Evolutionary conservation across 2,113 vertebrate species (phyloP).

Genomic region (Triplophysa siluroides): DNA sequence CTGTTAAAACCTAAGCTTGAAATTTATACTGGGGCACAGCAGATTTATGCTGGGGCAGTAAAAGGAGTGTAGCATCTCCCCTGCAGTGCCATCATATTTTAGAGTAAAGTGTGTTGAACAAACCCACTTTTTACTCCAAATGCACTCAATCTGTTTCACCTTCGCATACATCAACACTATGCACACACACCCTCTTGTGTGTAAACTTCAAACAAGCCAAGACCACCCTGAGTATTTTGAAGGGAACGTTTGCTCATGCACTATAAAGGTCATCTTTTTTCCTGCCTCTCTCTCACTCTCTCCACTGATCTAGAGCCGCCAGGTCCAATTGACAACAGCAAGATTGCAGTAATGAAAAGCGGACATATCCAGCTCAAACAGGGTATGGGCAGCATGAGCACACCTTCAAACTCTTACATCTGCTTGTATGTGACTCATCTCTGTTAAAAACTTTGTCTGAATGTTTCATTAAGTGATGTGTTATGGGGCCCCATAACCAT

Average conservation of each 20-base stretch:
- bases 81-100: neutral
- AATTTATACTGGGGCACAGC: too few species aligned
- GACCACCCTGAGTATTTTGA: conserved; percentile 26
- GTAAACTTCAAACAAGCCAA: conserved; percentile 19
- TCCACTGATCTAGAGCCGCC: conserved; percentile 80
- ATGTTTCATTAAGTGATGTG: neutral
- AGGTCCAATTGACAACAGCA: conserved; percentile 94
- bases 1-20: too few species aligned
- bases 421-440: conserved; percentile 10
- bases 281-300: neutral
- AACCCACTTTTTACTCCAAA: neutral
- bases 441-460: neutral
- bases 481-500: neutral
- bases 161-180: neutral
- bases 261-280: conserved; percentile 3
- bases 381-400: conserved; percentile 69
- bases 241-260: neutral
- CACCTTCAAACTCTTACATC: neutral
- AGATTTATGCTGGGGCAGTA: too few species aligned
- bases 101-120: conserved; percentile 22
- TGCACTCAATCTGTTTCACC: neutral
- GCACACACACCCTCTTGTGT: neutral
- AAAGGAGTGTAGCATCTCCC: too few species aligned
- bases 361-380: conserved; percentile 94
- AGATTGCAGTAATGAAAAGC: conserved; percentile 86